Evolutionary conservation across 2,113 vertebrate species (phyloP), one percentile per base, ranked within the genome.

Genomic region (Austrofundulus limnaeus): DNA sequence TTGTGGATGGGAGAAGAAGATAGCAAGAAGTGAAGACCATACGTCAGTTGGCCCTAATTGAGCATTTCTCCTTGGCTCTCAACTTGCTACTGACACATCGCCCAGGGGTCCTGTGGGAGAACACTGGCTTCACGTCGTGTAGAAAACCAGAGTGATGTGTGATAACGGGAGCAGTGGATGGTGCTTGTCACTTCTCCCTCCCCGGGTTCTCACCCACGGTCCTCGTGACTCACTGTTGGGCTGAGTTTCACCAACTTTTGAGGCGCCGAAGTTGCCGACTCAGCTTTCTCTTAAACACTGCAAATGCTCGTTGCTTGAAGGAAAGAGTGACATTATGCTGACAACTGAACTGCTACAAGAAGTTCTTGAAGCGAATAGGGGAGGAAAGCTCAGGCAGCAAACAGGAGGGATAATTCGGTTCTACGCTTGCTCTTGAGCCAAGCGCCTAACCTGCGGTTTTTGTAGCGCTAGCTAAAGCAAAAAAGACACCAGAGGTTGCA

Each of bases 41-140:
- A 75, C 54, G 80, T 85, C 82, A 84, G 20, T 72, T 51, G 64
- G 43, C 53, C 72, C 77, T 87, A 88, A 88, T 85, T 85, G 80
- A 85, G 70, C 63, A 20, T 68, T 68, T 85, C 72, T 68, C 79
- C 69, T 80, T 77, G 68, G 11, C 63, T 84, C 77, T 75, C 72
- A 55, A 60, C 75, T 75, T 63, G 61, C 76, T 66, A 49, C 69
- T 82, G 82, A 84, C 78, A 87, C 59, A 70, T 74, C 41, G 55
- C 78, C 69, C 67, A 39, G 34, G 70, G 75, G 77, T 72, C 68
- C 61, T 85, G 80, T 79, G 77, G 73, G 68, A 78, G 68, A 77
- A 82, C 37, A 68, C 37, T 48, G 1, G 50, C 61, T 81, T 66
- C 48, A 48, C 38, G 68, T 78, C 80, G 71, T 75, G 20, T 48